phyloP scores from a whole-genome alignment of 1,140 invertebrate species.

The Pogonomyrmex barbatus region DNA sequence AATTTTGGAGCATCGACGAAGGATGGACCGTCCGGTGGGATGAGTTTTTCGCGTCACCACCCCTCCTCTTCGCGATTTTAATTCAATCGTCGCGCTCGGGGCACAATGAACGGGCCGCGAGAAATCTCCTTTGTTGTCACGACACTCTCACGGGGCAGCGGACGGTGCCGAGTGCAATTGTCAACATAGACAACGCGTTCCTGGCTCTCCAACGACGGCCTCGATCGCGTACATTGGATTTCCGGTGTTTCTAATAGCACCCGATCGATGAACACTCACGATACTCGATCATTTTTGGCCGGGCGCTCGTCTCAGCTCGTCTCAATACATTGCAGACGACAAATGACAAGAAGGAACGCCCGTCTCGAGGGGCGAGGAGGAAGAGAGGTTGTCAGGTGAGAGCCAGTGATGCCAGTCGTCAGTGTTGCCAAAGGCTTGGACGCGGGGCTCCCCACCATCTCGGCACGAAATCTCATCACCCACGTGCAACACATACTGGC shows the following conservation, averaged over 20 bases:
- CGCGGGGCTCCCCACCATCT: no score
- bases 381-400: slow-evolving; percentile 17
- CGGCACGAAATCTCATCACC: no score
- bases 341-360: slow-evolving; percentile 78
- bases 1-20: background rate
- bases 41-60: background rate
- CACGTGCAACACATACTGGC: no score
- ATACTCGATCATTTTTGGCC: slow-evolving; percentile 57
- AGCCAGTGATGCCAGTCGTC: no score
- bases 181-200: background rate
- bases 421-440: no score
- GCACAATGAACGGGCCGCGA: background rate
- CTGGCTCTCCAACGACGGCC: background rate
- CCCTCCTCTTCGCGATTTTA: slow-evolving; percentile 15
- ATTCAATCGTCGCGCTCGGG: slow-evolving; percentile 36
- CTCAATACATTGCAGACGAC: slow-evolving; percentile 76
- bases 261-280: slow-evolving; percentile 31
- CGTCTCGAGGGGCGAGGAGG: slow-evolving; percentile 61
- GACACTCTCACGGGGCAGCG: slow-evolving; percentile 4
- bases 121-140: slow-evolving; percentile 39
- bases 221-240: background rate
- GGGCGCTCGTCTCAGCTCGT: slow-evolving; percentile 35
- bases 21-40: background rate
- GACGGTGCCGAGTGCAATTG: no score
- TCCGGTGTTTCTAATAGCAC: background rate